Base-by-base conservation (phyloP, 1,140 invertebrate genomes). In the Archegozetes longisetosus region DNA sequence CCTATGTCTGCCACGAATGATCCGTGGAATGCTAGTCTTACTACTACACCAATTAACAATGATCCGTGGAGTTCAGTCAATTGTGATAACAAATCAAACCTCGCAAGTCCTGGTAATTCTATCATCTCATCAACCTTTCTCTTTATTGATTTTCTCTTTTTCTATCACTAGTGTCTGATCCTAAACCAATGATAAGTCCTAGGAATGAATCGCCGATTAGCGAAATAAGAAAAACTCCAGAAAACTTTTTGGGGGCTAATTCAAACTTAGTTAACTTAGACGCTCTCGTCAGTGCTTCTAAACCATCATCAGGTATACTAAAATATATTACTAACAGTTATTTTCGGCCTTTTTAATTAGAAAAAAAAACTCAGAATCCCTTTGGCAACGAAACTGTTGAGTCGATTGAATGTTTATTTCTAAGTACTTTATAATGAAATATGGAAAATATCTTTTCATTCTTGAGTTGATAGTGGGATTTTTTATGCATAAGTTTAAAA, bases 181-280 rank as follows among this genome's bases (percentile, higher is more conserved):
- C 57, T 2, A 58, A 27, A 52, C 6, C 46, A 28, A 12, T 52
- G 50, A 14, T n/a, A n/a, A 24, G 14, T n/a, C 4, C 4, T 6
- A 9, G 6, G 4, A 28, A 40, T 57, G 28, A 53, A 24, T 50
- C 26, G 25, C 52, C 47, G 27, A 32, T 17, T 23, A 54, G 27
- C 48, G 55, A 63, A 54, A 60, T 64, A 13, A 84, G 86, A 70
- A 92, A 90, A 72, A 90, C 87, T 57, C 89, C 92, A 9, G 86
- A 90, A 65, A 83, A 82, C 65, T 95, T 96, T 74, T 79, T 96
- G 6, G 91, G 91, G 22, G 88, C 94, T 74, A 95, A 95, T 74
- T 90, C 86, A 23, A 80, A 83, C 64, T 78, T 96, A 61, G 91
- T 95, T 48, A 95, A 95, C 79, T 78, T 96, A 68, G 91, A 96